phyloP scores from a whole-genome alignment of 2,888 invertebrate species.

The Erpobdella octoculata region DNA sequence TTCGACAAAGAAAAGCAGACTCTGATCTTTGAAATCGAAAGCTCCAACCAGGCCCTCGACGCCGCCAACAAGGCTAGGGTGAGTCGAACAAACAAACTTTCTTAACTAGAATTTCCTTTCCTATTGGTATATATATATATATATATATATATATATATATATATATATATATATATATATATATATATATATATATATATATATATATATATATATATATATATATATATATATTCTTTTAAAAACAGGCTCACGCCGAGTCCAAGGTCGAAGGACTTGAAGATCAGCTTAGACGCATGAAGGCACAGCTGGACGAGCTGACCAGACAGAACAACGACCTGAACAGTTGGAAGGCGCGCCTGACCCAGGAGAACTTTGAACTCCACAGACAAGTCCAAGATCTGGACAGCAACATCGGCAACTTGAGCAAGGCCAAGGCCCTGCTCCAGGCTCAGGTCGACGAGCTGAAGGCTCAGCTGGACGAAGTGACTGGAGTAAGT shows the following conservation, averaged over 20 bases:
- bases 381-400: constrained; percentile 72
- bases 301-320: constrained; percentile 71
- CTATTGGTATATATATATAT: no score
- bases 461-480: constrained; percentile 48
- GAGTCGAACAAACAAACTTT: no score
- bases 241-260: constrained; percentile 51
- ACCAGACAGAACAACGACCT: constrained; percentile 65
- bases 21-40: constrained; percentile 96
- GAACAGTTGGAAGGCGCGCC: constrained; percentile 67
- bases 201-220: neutral
- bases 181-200: neutral
- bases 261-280: constrained; percentile 77
- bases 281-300: constrained; percentile 47
- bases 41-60: constrained; percentile 89
- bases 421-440: constrained; percentile 77
- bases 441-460: constrained; percentile 46
- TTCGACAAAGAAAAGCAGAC: constrained; percentile 95
- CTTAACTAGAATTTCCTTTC: no score
- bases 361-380: constrained; percentile 66
- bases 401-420: constrained; percentile 87
- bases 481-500: constrained; percentile 37
- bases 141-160: neutral
- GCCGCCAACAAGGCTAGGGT: constrained; percentile 83
- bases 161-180: neutral
- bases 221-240: no score